These are phyloP conservation scores for Coelopa frigida DNA, from an alignment of 1,140 invertebrate genomes.

Conservation along the genomic window DNA sequence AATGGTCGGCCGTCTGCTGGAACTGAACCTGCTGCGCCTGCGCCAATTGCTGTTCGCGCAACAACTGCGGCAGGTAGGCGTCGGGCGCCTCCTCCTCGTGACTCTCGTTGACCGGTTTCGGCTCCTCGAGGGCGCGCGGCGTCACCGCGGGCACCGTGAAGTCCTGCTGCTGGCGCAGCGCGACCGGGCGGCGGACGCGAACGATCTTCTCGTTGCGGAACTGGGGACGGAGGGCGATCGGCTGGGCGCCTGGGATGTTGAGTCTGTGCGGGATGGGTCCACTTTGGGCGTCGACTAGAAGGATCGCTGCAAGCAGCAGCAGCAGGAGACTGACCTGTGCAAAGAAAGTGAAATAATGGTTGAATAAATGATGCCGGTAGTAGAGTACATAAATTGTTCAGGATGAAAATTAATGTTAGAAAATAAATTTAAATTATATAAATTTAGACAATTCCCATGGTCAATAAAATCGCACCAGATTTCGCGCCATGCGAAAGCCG, in stretches of 20 bases:
- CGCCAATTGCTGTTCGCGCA: conserved; percentile 35
- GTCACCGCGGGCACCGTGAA: conserved; percentile 35
- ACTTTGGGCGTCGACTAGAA: conserved; percentile 44
- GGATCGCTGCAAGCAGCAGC: neutral
- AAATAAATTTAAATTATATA: no score
- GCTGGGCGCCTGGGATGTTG: conserved; percentile 55
- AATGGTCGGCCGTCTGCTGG: conserved; percentile 39
- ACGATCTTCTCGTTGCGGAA: conserved; percentile 44
- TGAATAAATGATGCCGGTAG: no score
- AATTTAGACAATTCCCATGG: no score
- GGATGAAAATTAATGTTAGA: no score
- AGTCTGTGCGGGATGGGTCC: conserved; percentile 49
- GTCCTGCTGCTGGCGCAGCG: conserved; percentile 44
- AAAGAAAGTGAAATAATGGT: neutral
- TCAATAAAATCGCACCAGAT: no score
- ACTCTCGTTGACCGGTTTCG: conserved; percentile 52
- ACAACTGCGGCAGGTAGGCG: conserved; percentile 28
- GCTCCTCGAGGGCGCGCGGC: conserved; percentile 48
- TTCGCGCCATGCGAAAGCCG: no score
- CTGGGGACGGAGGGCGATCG: conserved; percentile 21
- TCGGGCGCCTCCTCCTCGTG: conserved; percentile 46
- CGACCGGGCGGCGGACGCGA: conserved; percentile 46
- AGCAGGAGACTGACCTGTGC: neutral
- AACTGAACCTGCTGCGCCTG: conserved; percentile 46
- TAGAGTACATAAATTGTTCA: no score